Evolutionary conservation across 2,888 invertebrate genomes (phyloP).

Genomic region (Pterostichus madidus): DNA sequence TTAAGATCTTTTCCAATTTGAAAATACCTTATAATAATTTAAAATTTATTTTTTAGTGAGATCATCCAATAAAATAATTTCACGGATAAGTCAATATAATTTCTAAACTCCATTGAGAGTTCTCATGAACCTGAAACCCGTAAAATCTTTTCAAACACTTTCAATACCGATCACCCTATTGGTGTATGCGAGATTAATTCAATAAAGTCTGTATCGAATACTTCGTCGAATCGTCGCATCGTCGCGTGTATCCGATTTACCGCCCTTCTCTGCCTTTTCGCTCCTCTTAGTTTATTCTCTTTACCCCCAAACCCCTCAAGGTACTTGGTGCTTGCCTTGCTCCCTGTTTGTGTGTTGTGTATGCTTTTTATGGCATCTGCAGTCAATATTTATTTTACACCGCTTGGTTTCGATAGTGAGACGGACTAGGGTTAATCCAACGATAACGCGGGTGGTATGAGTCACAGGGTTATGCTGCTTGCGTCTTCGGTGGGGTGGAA

Average conservation of each 20-base stretch:
- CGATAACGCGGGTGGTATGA: slow-evolving; percentile 57
- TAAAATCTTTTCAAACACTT: slow-evolving; percentile 43
- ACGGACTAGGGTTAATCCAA: slow-evolving; percentile 58
- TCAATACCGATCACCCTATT: slow-evolving; percentile 22
- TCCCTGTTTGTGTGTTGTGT: neutral
- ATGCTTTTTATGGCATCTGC: slow-evolving; percentile 62
- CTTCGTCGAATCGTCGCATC: slow-evolving; percentile 32
- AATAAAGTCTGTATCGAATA: slow-evolving; percentile 52
- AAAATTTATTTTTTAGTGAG: neutral
- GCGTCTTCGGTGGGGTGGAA: slow-evolving; percentile 13
- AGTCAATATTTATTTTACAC: slow-evolving; percentile 62
- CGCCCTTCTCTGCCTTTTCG: slow-evolving; percentile 11
- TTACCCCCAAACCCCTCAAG: slow-evolving; percentile 8
- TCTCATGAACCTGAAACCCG: slow-evolving; percentile 19
- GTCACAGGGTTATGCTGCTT: slow-evolving; percentile 24
- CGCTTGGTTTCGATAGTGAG: slow-evolving; percentile 37
- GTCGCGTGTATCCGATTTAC: slow-evolving; percentile 57
- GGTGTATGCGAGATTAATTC: slow-evolving; percentile 56
- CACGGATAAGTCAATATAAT: slow-evolving; percentile 1
- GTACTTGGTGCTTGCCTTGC: neutral
- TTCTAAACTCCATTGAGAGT: slow-evolving; percentile 28
- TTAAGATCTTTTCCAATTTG: too few relatives aligned
- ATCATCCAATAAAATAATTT: neutral
- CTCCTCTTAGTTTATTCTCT: neutral
- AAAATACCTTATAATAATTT: neutral